These are phyloP conservation scores for Drosophila paulistorum DNA, from an alignment of 1,140 invertebrate genomes.

Conservation along the genomic window DNA sequence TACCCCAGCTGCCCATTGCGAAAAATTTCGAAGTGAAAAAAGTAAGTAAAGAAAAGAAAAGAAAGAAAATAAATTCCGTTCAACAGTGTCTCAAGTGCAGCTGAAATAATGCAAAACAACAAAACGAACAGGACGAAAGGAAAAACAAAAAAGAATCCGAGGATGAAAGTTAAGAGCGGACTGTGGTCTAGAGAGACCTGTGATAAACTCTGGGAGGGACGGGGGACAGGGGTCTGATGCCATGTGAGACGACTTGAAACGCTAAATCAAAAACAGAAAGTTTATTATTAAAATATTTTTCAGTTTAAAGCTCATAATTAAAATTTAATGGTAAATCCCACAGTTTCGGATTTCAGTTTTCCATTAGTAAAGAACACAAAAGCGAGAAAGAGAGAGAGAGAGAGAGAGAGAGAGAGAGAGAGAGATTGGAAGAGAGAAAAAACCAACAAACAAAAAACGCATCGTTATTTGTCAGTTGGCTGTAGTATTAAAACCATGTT, in stretches of 20 bases:
- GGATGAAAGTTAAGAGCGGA: background rate
- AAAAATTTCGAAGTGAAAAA: background rate
- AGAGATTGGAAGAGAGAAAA: background rate
- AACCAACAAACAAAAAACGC: background rate
- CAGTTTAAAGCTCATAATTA: slow-evolving; percentile 35
- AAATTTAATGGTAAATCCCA: slow-evolving; percentile 28
- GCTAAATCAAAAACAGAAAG: background rate
- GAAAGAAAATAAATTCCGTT: slow-evolving; percentile 11
- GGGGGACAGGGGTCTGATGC: background rate
- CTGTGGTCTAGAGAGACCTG: background rate
- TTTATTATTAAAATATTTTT: background rate
- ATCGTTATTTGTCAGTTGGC: background rate
- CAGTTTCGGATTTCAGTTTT: slow-evolving; percentile 8
- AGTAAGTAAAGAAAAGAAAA: background rate
- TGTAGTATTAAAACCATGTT: background rate
- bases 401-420: background rate
- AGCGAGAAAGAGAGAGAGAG: too few species aligned
- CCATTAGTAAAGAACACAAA: background rate
- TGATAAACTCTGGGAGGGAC: too few species aligned
- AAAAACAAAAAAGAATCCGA: background rate
- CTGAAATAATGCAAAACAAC: background rate
- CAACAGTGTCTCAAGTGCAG: slow-evolving; percentile 28
- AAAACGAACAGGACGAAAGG: background rate
- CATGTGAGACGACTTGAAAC: slow-evolving; percentile 17
- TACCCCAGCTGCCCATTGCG: background rate